Evolutionary conservation across 2,113 vertebrate species (phyloP), one percentile per base, ranked within the genome.

Genomic region (Heterotis niloticus): DNA sequence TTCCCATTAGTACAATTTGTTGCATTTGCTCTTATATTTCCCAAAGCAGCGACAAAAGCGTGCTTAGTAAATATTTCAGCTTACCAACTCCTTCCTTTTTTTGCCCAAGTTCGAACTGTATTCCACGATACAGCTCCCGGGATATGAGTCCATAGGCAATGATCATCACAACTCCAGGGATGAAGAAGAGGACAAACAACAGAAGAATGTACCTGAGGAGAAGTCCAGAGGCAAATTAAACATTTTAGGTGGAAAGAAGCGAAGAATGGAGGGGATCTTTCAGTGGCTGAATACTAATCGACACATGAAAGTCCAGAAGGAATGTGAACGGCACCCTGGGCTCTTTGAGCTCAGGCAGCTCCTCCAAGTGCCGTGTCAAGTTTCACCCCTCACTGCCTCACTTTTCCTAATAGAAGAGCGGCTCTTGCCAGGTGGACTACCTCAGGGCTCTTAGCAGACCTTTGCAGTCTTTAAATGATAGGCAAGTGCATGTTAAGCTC

Each of bases 121-220:
- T 93, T 56, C 92, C 91, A 20, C 90, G 81, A 82, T 88, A 93
- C 26, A 94, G 91, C 84, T 93, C 93, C 77, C 91, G 88, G 84
- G 93, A 93, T 82, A 94, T 94, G 73, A 94, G 86, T n/a, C 93
- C 92, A 16, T 94, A 94, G 66, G 93, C 91, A 44, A 91, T 81
- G 10, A 88, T 88, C 93, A 94, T 94, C 84, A 94, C 91, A 82
- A 93, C 87, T 20, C 93, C 93, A 0, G 93, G 93, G 80, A 94
- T 54, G 85, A 94, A 91, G 87, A 94, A 94, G 51, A 94, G 85
- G 57, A 82, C 84, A 68, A 91, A 86, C 67, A 94, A 87, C 83
- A 94, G 87, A 66, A 94, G 84, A 81, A 94, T 79, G 60, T 93
- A 94, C 93, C 93, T 94, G 85, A 67, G 83, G 78, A 16, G 84